A percentile compares a stretch with the other conserved stretches of the same genome.
phyloP scores from a whole-genome alignment of 2,113 vertebrate genomes.

The Danio rerio region DNA sequence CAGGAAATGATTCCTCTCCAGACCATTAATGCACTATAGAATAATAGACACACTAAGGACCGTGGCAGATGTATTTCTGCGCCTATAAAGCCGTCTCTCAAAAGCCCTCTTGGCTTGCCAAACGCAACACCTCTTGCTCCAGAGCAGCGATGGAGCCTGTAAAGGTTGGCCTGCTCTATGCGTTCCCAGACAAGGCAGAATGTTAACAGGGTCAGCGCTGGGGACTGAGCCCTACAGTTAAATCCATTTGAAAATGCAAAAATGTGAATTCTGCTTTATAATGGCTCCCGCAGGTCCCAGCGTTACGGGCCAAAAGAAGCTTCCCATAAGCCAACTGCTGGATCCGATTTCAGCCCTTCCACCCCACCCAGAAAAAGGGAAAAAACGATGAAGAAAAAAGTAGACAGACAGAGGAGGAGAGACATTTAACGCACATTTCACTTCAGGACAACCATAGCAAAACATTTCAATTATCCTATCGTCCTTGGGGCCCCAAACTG shows the following conservation, averaged over 20 bases:
- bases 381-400: background rate
- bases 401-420: background rate
- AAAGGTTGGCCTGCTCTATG: slow-evolving; percentile 41
- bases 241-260: slow-evolving; percentile 63
- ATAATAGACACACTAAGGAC: slow-evolving; percentile 62
- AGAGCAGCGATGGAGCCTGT: slow-evolving; percentile 48
- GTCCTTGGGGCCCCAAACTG: slow-evolving; percentile 42
- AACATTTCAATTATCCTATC: slow-evolving; percentile 59
- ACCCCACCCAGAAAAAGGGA: slow-evolving; percentile 44
- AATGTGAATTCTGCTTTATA: slow-evolving; percentile 60
- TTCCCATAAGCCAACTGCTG: slow-evolving; percentile 52
- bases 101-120: slow-evolving; percentile 57
- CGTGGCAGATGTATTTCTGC: slow-evolving; percentile 60
- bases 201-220: slow-evolving; percentile 56
- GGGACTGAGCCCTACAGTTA: slow-evolving; percentile 57
- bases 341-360: slow-evolving; percentile 57
- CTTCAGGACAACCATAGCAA: slow-evolving; percentile 54
- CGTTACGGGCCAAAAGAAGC: slow-evolving; percentile 57
- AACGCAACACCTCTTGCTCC: slow-evolving; percentile 61
- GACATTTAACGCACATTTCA: slow-evolving; percentile 57
- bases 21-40: slow-evolving; percentile 59
- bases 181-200: slow-evolving; percentile 59
- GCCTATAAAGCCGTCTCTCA: slow-evolving; percentile 60
- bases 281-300: slow-evolving; percentile 59
- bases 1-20: slow-evolving; percentile 62